phyloP scores from a whole-genome alignment of 2,888 invertebrate genomes.

The Sarcophaga variegata region DNA sequence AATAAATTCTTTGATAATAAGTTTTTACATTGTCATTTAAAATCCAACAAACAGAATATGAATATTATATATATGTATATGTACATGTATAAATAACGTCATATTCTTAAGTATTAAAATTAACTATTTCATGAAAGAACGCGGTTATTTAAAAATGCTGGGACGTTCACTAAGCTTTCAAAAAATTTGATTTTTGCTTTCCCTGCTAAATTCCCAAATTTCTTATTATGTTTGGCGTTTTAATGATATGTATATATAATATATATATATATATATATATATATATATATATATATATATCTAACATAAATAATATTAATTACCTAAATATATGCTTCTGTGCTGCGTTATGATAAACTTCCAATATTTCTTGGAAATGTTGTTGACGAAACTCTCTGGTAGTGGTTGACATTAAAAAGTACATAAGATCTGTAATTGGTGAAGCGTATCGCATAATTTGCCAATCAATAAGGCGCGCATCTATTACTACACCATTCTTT shows the following conservation, averaged over 20 bases:
- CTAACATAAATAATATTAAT: not conserved
- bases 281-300: not conserved
- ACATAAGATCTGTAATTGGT: conserved; percentile 77
- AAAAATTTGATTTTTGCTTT: no score
- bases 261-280: not conserved
- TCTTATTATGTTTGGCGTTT: no score
- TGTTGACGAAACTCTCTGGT: conserved; percentile 73
- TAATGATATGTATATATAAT: no score
- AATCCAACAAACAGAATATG: no score
- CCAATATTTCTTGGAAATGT: conserved; percentile 74
- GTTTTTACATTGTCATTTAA: not conserved
- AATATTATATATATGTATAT: no score
- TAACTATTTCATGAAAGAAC: no score
- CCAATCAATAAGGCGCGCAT: conserved; percentile 78
- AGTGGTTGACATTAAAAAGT: conserved; percentile 78
- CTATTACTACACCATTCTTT: conserved; percentile 69
- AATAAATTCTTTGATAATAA: not conserved
- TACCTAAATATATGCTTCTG: conserved; percentile 74
- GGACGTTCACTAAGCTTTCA: no score
- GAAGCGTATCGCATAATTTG: conserved; percentile 79
- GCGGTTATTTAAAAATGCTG: no score
- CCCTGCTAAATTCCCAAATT: no score
- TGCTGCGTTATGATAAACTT: conserved; percentile 75
- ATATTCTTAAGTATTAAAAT: no score
- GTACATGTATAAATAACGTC: no score